Evolutionary conservation across 92 coral and sea anemone species (phyloP).

Genomic region (Palythoa caribaeorum): DNA sequence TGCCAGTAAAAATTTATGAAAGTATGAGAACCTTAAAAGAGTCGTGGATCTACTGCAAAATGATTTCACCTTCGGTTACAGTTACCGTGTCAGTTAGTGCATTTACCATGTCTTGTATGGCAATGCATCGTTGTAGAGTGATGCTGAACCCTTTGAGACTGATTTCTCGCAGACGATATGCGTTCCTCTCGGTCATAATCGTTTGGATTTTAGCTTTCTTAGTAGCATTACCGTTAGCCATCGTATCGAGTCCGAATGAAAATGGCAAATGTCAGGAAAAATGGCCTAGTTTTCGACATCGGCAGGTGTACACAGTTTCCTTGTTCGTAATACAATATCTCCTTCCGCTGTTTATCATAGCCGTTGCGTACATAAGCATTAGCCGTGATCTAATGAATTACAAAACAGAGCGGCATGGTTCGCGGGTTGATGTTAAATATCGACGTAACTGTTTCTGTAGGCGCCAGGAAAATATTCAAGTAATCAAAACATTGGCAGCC

Average conservation of each 20-base stretch:
- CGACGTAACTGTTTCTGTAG: slow-evolving; percentile 24
- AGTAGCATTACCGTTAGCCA: slow-evolving; percentile 56
- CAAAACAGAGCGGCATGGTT: not conserved
- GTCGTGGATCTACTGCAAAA: slow-evolving; percentile 65
- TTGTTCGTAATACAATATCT: slow-evolving; percentile 65
- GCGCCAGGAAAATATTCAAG: slow-evolving; percentile 69
- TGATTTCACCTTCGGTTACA: slow-evolving; percentile 65
- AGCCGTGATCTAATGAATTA: slow-evolving; percentile 56
- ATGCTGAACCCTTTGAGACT: slow-evolving; percentile 66
- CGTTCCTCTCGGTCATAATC: slow-evolving; percentile 28
- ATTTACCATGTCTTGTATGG: slow-evolving; percentile 75
- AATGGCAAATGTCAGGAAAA: slow-evolving; percentile 47
- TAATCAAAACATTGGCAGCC: slow-evolving; percentile 66
- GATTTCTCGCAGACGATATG: slow-evolving; percentile 24
- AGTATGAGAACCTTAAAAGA: slow-evolving; percentile 20
- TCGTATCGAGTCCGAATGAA: slow-evolving; percentile 44
- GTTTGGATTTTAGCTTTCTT: slow-evolving; percentile 67
- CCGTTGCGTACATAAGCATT: slow-evolving; percentile 67
- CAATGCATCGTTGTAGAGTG: slow-evolving; percentile 70
- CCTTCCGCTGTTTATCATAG: slow-evolving; percentile 67
- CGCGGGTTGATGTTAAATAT: not conserved
- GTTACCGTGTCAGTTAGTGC: slow-evolving; percentile 64
- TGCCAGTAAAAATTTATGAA: slow-evolving; percentile 56
- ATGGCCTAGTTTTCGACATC: slow-evolving; percentile 40
- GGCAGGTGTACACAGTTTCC: slow-evolving; percentile 45